Percentiles rank a stretch among this genome's conserved stretches.
Conservation (phyloP, 1,140 invertebrate genomes). For the Lepidurus arcticus region DNA sequence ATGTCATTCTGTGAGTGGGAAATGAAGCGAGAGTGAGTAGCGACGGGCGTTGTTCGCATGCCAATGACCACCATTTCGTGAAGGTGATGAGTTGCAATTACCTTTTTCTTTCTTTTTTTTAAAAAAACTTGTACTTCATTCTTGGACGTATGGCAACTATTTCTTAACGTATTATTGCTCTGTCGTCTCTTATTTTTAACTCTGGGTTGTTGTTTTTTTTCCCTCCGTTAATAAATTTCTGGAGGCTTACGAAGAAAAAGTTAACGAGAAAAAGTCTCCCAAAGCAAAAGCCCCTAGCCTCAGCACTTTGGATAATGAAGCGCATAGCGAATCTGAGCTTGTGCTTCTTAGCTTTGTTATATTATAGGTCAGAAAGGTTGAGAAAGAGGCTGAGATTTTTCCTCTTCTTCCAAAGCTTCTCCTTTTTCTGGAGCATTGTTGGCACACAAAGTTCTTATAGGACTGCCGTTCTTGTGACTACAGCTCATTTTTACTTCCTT, state of each 20-base stretch:
- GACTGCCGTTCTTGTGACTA: background rate
- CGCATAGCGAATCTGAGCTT: background rate
- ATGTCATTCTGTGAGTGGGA: background rate
- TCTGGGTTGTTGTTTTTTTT: background rate
- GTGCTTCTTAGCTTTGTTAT: background rate
- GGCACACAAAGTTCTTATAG: background rate
- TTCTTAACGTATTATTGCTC: background rate
- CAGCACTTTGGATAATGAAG: conserved; percentile 21
- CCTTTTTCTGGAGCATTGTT: background rate
- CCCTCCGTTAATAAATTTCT: background rate
- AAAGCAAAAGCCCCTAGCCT: background rate
- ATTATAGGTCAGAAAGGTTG: conserved; percentile 10
- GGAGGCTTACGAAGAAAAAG: background rate
- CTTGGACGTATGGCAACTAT: background rate
- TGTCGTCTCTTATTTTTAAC: background rate
- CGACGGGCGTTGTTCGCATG: background rate
- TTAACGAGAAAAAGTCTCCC: background rate
- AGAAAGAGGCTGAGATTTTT: background rate
- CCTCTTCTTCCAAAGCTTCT: background rate
- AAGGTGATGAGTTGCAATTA: conserved; percentile 8
- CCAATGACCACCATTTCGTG: background rate
- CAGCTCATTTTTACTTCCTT: background rate
- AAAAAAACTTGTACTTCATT: background rate
- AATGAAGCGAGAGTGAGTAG: background rate
- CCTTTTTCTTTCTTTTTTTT: background rate